These are phyloP conservation scores for Numida meleagris DNA, from an alignment of 2,113 vertebrate species.

Conservation along the genomic window DNA sequence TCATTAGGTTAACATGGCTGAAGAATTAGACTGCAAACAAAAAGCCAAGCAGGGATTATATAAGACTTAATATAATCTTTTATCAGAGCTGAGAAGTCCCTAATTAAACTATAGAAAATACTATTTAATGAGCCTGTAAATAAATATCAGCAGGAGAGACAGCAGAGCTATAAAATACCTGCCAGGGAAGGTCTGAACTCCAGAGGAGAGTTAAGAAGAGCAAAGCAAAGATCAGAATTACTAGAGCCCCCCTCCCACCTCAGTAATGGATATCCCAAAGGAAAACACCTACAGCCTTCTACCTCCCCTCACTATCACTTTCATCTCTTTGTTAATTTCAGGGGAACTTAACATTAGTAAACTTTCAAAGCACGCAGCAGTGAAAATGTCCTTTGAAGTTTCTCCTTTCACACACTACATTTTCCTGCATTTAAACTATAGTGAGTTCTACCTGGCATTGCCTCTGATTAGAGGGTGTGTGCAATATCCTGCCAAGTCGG, in stretches of 20 bases:
- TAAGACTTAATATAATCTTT: slow-evolving; percentile 29
- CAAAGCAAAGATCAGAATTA: neutral
- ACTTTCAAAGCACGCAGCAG: neutral
- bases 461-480: neutral
- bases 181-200: neutral
- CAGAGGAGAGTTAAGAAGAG: neutral
- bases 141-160: neutral
- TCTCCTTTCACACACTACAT: neutral
- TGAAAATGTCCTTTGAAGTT: slow-evolving; percentile 15
- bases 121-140: slow-evolving; percentile 31
- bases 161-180: neutral
- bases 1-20: slow-evolving; percentile 3
- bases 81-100: slow-evolving; percentile 28
- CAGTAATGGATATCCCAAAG: neutral
- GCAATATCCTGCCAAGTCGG: neutral
- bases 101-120: slow-evolving; percentile 53
- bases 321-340: neutral
- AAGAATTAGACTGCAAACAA: slow-evolving; percentile 47
- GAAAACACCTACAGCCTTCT: neutral
- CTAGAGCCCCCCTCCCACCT: neutral
- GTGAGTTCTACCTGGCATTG: neutral
- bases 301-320: neutral
- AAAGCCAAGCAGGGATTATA: slow-evolving; percentile 25
- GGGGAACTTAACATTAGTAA: neutral
- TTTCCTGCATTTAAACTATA: neutral